These are phyloP conservation scores for Netelia virgata DNA, from an alignment of 2,888 invertebrate species.

Conservation along the genomic window DNA sequence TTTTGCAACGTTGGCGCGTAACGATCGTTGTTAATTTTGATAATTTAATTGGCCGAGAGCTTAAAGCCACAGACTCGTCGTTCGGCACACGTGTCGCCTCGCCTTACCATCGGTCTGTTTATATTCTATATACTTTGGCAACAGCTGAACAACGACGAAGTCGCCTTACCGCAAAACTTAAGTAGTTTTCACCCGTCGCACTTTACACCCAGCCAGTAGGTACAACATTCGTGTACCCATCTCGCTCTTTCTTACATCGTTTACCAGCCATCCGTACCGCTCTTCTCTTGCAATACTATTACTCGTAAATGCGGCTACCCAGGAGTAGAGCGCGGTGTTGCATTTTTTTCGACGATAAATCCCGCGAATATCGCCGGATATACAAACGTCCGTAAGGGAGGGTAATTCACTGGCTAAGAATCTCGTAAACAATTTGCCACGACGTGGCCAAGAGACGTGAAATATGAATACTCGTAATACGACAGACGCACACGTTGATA, in stretches of 20 bases:
- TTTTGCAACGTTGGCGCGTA: too few species aligned
- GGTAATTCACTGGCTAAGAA: conserved; percentile 64
- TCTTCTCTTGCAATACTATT: conserved; percentile 47
- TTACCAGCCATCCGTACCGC: conserved; percentile 26
- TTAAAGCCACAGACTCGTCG: conserved; percentile 26
- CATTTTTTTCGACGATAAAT: conserved; percentile 68
- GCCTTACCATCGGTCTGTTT: conserved; percentile 17
- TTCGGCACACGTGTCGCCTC: conserved; percentile 46
- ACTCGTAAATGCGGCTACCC: conserved; percentile 65
- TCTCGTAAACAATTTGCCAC: conserved; percentile 66
- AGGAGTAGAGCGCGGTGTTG: conserved; percentile 52
- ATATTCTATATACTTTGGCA: conserved; percentile 50
- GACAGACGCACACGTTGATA: conserved; percentile 31
- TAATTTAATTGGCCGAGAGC: conserved; percentile 42
- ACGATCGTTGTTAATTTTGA: conserved; percentile 34
- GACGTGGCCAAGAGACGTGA: conserved; percentile 58
- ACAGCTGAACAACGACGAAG: conserved; percentile 63
- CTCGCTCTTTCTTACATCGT: conserved; percentile 23
- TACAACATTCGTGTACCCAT: conserved; percentile 30
- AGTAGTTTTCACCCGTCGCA: conserved; percentile 54
- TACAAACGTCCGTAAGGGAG: conserved; percentile 60
- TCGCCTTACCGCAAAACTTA: conserved; percentile 58
- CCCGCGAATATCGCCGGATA: conserved; percentile 67
- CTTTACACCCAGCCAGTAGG: not conserved
- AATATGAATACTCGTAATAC: conserved; percentile 55